Conservation (phyloP, 2,797 vertebrate species). For the Danionella dracula region DNA sequence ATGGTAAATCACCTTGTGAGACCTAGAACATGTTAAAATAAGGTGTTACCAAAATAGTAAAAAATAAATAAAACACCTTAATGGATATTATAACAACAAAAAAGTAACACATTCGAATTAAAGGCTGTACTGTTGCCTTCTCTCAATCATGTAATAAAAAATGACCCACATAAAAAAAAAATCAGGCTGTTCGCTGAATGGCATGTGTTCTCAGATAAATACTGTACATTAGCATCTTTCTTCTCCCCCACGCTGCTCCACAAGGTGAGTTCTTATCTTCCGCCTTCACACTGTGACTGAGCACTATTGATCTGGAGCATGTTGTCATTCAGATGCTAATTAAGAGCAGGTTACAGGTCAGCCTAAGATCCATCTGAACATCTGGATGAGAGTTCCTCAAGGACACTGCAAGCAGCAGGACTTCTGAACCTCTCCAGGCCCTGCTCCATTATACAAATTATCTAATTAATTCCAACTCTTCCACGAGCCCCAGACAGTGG, state of each 20-base stretch:
- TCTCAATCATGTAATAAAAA: no score
- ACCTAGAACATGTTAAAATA: no score
- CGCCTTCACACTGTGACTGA: conserved; percentile 87
- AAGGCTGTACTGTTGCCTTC: no score
- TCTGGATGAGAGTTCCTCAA: conserved; percentile 77
- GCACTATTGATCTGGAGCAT: conserved; percentile 91
- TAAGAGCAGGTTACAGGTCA: conserved; percentile 84
- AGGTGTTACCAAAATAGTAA: no score
- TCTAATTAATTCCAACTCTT: conserved; percentile 70
- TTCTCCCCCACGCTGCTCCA: conserved; percentile 51
- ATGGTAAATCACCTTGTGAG: no score
- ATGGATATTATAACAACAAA: no score
- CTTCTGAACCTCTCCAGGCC: conserved; percentile 52
- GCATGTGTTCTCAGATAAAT: conserved; percentile 67
- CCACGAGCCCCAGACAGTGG: conserved; percentile 37
- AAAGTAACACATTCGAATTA: no score
- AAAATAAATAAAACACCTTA: no score
- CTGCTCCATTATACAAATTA: conserved; percentile 65
- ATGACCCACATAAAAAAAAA: background rate
- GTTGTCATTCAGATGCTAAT: conserved; percentile 98
- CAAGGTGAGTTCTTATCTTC: conserved; percentile 84
- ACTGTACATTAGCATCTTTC: conserved; percentile 74
- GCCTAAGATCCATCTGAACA: conserved; percentile 77
- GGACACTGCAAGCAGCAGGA: conserved; percentile 68
- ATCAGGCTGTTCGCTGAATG: conserved; percentile 35